phyloP scores from a whole-genome alignment of 2,113 vertebrate genomes.

The Hylia prasina region DNA sequence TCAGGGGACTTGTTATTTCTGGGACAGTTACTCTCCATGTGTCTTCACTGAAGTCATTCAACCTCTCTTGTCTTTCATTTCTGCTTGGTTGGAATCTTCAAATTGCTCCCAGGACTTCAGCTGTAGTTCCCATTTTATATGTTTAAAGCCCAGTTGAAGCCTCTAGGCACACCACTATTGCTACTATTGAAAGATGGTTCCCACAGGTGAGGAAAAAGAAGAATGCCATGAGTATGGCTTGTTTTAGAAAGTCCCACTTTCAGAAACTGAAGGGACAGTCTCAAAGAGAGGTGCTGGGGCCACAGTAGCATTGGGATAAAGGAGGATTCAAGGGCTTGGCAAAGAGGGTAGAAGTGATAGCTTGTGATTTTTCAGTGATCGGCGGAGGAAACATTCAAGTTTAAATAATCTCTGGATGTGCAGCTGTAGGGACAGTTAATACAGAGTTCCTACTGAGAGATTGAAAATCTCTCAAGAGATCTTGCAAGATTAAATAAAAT shows the following conservation, averaged over 20 bases:
- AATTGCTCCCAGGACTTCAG: background rate
- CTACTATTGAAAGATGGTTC: background rate
- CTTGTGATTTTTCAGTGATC: background rate
- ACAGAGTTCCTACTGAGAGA: background rate
- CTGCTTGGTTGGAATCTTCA: background rate
- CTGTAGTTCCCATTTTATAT: background rate
- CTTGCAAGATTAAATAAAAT: conserved; percentile 28
- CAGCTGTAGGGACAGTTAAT: background rate
- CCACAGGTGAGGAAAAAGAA: background rate
- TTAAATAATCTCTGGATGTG: conserved; percentile 4
- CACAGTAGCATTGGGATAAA: background rate
- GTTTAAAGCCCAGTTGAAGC: background rate
- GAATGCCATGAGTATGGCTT: accelerated
- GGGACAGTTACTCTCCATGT: background rate
- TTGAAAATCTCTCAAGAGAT: conserved; percentile 13
- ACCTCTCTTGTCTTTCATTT: background rate
- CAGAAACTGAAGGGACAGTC: background rate
- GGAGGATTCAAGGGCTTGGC: background rate
- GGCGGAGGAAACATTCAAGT: background rate
- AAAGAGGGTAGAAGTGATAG: background rate
- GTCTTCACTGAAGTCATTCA: background rate
- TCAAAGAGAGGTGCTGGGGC: background rate
- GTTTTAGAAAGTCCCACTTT: background rate
- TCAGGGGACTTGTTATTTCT: background rate
- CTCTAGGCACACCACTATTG: background rate